Conservation (phyloP, 2,113 vertebrate species). For the Dascyllus trimaculatus region DNA sequence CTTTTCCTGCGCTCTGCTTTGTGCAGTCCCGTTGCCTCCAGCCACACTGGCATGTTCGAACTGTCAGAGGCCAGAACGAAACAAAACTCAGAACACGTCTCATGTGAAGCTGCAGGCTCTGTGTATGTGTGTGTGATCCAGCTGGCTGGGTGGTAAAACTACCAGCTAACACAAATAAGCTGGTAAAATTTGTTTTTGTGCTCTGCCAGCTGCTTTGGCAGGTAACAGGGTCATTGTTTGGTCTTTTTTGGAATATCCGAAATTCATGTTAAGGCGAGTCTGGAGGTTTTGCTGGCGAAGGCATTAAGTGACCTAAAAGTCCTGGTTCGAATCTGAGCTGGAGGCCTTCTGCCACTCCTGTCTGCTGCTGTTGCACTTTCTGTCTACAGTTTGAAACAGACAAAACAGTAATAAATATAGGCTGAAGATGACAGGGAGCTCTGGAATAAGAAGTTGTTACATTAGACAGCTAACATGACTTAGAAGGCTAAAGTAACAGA, state of each 20-base stretch:
- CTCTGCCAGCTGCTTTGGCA: neutral
- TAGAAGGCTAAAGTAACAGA: no score
- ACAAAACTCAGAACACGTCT: constrained; percentile 26
- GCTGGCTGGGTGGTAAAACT: constrained; percentile 17
- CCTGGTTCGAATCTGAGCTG: neutral
- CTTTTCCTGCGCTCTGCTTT: constrained; percentile 18
- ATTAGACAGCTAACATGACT: no score
- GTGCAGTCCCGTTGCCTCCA: constrained; percentile 39
- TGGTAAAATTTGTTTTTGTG: no score
- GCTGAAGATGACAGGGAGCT: no score
- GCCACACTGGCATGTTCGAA: constrained; percentile 33
- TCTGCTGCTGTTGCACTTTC: neutral
- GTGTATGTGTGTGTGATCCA: neutral
- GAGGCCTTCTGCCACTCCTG: no score
- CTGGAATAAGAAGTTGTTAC: no score
- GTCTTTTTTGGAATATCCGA: neutral
- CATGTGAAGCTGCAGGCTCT: constrained; percentile 49
- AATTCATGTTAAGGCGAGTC: neutral
- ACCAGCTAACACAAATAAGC: neutral
- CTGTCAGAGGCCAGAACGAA: constrained; percentile 51
- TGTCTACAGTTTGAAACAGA: neutral
- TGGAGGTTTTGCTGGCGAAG: neutral
- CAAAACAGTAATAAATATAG: neutral
- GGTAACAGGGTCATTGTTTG: neutral
- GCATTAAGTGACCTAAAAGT: neutral